Conservation (phyloP, 2,113 vertebrate genomes). For the Pterocles burchelli region DNA sequence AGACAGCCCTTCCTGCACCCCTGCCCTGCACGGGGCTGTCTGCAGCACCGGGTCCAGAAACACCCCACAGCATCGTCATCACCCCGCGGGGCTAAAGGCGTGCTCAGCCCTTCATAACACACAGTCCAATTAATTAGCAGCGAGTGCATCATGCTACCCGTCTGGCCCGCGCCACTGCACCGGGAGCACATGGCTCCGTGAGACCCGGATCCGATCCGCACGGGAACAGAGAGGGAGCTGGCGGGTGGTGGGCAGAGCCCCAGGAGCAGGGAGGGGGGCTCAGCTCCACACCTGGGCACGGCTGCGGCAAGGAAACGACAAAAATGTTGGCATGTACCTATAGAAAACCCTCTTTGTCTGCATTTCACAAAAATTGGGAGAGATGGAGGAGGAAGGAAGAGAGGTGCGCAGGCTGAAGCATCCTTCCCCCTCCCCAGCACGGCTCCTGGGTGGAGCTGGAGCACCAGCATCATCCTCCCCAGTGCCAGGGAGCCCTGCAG, state of each 20-base stretch:
- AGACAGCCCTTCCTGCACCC: not conserved
- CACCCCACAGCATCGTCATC: not conserved
- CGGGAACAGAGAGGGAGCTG: not conserved
- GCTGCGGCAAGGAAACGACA: fast-evolving
- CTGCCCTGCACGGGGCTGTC: not conserved
- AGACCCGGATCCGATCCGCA: not conserved
- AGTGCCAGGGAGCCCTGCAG: not conserved
- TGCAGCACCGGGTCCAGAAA: not conserved
- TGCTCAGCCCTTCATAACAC: not conserved
- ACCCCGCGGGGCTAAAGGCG: not conserved
- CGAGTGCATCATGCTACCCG: fast-evolving
- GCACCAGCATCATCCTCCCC: not conserved
- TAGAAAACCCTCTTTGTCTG: not conserved
- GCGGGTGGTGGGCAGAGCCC: not conserved
- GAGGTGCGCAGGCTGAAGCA: fast-evolving
- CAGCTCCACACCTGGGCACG: not conserved
- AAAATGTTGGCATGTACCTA: fast-evolving
- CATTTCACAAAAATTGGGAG: fast-evolving
- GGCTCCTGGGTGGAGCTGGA: not conserved
- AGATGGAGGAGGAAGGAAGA: fast-evolving
- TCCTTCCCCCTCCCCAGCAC: not conserved
- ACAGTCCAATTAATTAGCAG: slow-evolving; percentile 4
- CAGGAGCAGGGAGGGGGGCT: not conserved
- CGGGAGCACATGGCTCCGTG: fast-evolving
- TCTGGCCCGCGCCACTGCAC: not conserved